phyloP scores from a whole-genome alignment of 2,113 vertebrate species.

The Corythoichthys haematopterus region DNA sequence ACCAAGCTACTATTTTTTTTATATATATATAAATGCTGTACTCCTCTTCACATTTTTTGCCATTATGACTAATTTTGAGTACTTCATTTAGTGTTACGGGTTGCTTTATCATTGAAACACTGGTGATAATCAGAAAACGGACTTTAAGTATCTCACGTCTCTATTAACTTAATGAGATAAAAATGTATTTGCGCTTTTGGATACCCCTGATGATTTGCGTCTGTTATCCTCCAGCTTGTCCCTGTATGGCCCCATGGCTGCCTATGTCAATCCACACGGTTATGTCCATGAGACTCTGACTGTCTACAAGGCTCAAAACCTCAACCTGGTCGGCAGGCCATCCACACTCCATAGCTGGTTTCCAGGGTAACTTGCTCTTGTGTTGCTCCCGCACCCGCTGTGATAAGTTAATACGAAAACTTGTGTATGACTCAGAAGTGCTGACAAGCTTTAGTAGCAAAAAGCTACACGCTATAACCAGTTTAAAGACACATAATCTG shows the following conservation, averaged over 20 bases:
- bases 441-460: not conserved
- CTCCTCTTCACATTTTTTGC: too few species aligned
- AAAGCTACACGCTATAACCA: not conserved
- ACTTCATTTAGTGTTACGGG: too few species aligned
- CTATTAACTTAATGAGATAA: too few species aligned
- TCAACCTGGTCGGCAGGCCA: conserved; percentile 85
- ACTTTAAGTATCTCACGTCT: not conserved
- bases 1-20: not conserved
- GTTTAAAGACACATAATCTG: not conserved
- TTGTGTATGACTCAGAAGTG: not conserved
- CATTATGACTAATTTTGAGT: too few species aligned
- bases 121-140: not conserved
- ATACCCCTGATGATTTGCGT: too few species aligned
- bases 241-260: conserved; percentile 94
- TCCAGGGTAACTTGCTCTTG: conserved; percentile 82
- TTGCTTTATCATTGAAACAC: not conserved
- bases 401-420: not conserved
- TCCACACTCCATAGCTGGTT: conserved; percentile 98
- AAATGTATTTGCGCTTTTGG: not conserved
- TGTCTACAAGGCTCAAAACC: conserved; percentile 89
- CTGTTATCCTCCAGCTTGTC: conserved; percentile 77
- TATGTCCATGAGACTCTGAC: conserved; percentile 95
- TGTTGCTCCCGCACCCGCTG: not conserved
- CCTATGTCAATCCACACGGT: conserved; percentile 94
- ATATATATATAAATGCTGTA: too few species aligned